These are phyloP conservation scores for Wiebesia pumilae DNA, from an alignment of 1,140 invertebrate species.

Conservation along the genomic window DNA sequence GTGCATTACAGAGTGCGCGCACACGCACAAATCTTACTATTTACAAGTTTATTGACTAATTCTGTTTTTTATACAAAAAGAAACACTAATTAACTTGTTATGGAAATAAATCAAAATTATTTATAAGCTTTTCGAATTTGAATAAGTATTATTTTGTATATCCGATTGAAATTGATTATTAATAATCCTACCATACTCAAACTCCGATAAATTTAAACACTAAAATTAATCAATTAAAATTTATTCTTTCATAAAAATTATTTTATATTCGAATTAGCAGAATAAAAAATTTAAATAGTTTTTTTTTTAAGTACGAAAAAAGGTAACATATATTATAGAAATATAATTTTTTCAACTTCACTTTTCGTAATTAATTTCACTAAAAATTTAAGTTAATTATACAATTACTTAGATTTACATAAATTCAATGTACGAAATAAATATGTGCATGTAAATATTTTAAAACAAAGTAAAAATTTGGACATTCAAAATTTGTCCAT, in stretches of 20 bases:
- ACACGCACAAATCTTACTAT: neutral
- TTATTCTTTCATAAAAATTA: no score
- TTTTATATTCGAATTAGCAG: no score
- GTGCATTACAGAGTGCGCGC: no score
- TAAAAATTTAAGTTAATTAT: neutral
- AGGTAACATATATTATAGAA: neutral
- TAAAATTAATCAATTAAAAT: no score
- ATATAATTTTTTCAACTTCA: neutral
- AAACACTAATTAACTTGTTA: neutral
- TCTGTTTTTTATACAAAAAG: neutral
- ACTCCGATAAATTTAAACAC: no score
- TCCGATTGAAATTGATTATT: neutral
- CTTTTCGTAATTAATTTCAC: neutral
- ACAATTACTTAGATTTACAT: neutral
- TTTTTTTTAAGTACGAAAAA: no score
- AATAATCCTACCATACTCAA: no score
- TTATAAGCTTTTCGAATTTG: no score
- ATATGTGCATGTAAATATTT: no score
- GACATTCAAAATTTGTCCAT: neutral
- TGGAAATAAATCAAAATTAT: no score
- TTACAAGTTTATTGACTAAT: neutral
- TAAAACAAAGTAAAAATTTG: neutral
- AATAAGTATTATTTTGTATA: neutral
- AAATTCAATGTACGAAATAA: neutral
- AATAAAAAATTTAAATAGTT: no score